Conservation (phyloP, 2,797 vertebrate species). For the Sebastes hubbsi region DNA sequence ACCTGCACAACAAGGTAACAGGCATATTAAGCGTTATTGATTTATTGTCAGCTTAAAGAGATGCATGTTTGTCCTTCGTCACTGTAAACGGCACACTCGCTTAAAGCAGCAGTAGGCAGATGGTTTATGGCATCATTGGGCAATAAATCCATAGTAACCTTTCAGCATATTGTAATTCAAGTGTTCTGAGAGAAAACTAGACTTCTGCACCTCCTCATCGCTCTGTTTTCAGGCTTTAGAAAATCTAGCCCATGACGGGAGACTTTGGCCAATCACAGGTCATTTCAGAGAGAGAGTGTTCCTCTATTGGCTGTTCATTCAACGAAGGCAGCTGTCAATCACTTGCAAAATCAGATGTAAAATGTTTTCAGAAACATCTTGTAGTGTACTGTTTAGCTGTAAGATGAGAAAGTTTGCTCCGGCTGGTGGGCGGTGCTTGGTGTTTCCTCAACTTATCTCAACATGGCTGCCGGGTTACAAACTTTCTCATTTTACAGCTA, state of each 20-base stretch:
- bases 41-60: conserved; percentile 22
- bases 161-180: background rate
- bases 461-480: too few species aligned
- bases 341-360: too few species aligned
- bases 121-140: background rate
- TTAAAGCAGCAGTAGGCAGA: background rate
- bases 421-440: too few species aligned
- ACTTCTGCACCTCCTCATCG: background rate
- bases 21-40: conserved; percentile 48
- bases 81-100: conserved; percentile 16
- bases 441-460: too few species aligned
- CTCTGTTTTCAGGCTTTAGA: too few species aligned
- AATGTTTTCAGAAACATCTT: too few species aligned
- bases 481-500: too few species aligned
- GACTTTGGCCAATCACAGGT: too few species aligned
- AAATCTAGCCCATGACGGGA: too few species aligned
- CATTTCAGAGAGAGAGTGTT: too few species aligned
- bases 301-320: background rate
- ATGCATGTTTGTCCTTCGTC: conserved; percentile 6
- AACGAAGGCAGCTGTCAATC: background rate
- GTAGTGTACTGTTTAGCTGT: too few species aligned
- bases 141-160: background rate
- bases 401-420: too few species aligned
- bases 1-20: conserved; percentile 93
- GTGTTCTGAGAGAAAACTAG: background rate